A percentile compares a stretch with the other conserved stretches of the same genome.
Conservation (phyloP, 1,140 invertebrate genomes). For the Arctopsyche grandis region DNA sequence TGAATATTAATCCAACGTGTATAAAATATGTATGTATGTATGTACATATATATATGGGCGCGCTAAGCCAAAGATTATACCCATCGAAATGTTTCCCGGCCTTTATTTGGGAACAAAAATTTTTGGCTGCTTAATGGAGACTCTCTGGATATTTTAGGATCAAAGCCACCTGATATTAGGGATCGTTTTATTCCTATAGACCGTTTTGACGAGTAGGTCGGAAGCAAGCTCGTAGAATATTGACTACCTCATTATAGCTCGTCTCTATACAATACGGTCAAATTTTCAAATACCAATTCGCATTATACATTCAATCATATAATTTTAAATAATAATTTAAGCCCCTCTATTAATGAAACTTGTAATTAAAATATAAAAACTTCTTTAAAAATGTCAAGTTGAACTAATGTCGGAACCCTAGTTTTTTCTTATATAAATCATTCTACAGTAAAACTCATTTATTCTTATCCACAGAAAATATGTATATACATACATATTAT, state of each 20-base stretch:
- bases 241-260: slow-evolving; percentile 8
- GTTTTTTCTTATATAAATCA: too few relatives aligned
- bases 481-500: background rate
- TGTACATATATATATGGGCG: background rate
- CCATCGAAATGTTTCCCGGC: background rate
- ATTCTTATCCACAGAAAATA: too few relatives aligned
- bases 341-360: too few relatives aligned
- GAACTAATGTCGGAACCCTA: too few relatives aligned
- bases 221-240: background rate
- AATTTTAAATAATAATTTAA: too few relatives aligned
- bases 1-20: too few relatives aligned
- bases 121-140: background rate
- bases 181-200: background rate
- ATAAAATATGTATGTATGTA: too few relatives aligned
- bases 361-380: too few relatives aligned
- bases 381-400: too few relatives aligned
- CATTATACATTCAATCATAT: too few relatives aligned
- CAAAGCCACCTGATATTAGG: background rate
- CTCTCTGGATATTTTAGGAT: slow-evolving; percentile 12
- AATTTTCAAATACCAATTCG: background rate
- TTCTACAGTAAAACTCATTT: too few relatives aligned
- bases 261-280: background rate
- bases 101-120: background rate
- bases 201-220: slow-evolving; percentile 1
- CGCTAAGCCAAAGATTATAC: background rate